phyloP scores from a whole-genome alignment of 2,888 invertebrate genomes.

The Lucinisca nassula region DNA sequence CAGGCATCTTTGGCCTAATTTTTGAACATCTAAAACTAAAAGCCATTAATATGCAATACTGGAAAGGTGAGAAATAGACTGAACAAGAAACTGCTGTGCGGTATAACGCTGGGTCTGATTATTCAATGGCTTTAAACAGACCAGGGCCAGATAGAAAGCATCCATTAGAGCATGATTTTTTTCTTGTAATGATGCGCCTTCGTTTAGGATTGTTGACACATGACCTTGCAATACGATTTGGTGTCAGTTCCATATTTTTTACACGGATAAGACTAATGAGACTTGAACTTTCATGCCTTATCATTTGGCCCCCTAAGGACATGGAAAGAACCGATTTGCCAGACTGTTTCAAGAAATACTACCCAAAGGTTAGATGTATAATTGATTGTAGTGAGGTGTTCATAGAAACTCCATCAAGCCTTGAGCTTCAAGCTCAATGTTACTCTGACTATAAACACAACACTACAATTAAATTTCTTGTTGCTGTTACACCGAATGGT shows the following conservation, averaged over 20 bases:
- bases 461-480: neutral
- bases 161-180: neutral
- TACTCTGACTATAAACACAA: too few relatives aligned
- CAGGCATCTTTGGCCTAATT: neutral
- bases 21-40: neutral
- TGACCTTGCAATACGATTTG: neutral
- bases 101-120: neutral
- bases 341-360: neutral
- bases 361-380: neutral
- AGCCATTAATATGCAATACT: neutral
- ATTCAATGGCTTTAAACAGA: neutral
- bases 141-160: slow-evolving; percentile 1
- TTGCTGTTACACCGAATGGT: neutral
- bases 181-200: neutral
- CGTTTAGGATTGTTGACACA: neutral
- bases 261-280: neutral
- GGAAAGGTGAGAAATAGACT: neutral
- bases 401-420: neutral
- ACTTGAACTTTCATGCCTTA: neutral
- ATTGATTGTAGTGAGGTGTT: neutral
- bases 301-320: neutral
- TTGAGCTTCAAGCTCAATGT: neutral
- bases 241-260: neutral
- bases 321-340: too few relatives aligned
- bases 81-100: neutral